Evolutionary conservation across 2,888 invertebrate genomes (phyloP).

Genomic region (Stenurella melanura): DNA sequence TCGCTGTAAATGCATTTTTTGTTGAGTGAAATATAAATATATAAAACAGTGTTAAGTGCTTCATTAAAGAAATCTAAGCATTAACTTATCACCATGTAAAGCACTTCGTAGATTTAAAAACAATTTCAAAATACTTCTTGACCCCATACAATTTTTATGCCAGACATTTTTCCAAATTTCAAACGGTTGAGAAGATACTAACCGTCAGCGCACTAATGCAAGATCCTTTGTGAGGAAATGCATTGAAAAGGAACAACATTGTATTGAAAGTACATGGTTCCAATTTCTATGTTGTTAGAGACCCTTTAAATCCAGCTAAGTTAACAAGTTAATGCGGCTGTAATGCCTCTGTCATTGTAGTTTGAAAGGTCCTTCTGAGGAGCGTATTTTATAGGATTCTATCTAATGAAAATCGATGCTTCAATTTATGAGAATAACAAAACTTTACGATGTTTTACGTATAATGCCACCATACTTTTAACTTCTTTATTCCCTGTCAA

Average conservation of each 20-base stretch:
- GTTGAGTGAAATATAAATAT: too few relatives aligned
- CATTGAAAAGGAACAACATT: not conserved
- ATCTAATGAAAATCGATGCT: constrained; percentile 48
- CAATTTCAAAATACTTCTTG: too few relatives aligned
- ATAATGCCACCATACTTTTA: not conserved
- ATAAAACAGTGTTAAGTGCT: too few relatives aligned
- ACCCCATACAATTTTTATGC: too few relatives aligned
- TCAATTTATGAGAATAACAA: constrained; percentile 47
- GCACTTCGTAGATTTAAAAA: too few relatives aligned
- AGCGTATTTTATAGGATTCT: constrained; percentile 47
- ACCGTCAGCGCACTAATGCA: too few relatives aligned
- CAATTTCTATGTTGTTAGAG: constrained; percentile 22
- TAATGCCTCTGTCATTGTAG: constrained; percentile 53
- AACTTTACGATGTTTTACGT: constrained; percentile 44
- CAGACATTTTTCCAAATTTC: too few relatives aligned
- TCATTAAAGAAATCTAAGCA: too few relatives aligned
- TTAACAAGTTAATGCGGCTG: constrained; percentile 41
- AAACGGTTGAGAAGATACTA: too few relatives aligned
- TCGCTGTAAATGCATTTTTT: too few relatives aligned
- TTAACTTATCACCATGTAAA: too few relatives aligned
- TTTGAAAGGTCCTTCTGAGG: constrained; percentile 42
- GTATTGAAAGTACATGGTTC: not conserved
- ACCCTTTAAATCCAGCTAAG: constrained; percentile 37
- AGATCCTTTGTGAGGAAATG: not conserved
- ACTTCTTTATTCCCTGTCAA: constrained; percentile 7